Conservation (phyloP, 1,140 invertebrate genomes). For the Hyles vespertilio region DNA sequence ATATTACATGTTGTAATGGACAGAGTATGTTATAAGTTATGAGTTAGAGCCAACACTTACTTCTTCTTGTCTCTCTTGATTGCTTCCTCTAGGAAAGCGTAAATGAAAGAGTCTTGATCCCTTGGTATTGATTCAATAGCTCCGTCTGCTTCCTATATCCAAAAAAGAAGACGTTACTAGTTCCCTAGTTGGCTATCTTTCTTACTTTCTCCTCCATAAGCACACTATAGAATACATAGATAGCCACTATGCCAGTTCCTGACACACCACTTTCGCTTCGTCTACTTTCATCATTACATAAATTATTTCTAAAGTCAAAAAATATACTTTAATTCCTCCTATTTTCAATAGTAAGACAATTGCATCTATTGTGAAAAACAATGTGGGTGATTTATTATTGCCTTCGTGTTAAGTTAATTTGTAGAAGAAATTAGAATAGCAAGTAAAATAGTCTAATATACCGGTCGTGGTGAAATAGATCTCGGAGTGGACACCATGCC, state of each 20-base stretch:
- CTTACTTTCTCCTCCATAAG: neutral
- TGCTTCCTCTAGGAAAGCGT: slow-evolving; percentile 60
- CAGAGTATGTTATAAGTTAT: neutral
- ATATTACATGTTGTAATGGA: neutral
- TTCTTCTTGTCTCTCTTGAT: slow-evolving; percentile 63
- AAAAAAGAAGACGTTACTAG: slow-evolving; percentile 1
- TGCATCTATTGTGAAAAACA: neutral
- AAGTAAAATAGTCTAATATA: slow-evolving; percentile 14
- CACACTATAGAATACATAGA: neutral
- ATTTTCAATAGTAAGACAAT: neutral
- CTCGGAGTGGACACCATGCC: slow-evolving; percentile 55
- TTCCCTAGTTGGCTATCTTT: neutral
- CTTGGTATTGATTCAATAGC: slow-evolving; percentile 37
- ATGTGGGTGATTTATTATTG: neutral
- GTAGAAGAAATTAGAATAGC: neutral
- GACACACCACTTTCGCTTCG: neutral
- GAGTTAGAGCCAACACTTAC: slow-evolving; percentile 29
- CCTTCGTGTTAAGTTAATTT: neutral
- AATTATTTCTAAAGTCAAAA: too few relatives aligned
- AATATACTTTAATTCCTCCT: neutral
- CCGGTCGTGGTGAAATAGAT: slow-evolving; percentile 42
- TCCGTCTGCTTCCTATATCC: slow-evolving; percentile 34
- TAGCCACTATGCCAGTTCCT: neutral
- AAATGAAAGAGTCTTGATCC: slow-evolving; percentile 61
- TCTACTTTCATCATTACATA: neutral